Percentiles rank a stretch among this genome's conserved stretches.
Conservation (phyloP, 2,113 vertebrate genomes). For the Crotalus viridis region DNA sequence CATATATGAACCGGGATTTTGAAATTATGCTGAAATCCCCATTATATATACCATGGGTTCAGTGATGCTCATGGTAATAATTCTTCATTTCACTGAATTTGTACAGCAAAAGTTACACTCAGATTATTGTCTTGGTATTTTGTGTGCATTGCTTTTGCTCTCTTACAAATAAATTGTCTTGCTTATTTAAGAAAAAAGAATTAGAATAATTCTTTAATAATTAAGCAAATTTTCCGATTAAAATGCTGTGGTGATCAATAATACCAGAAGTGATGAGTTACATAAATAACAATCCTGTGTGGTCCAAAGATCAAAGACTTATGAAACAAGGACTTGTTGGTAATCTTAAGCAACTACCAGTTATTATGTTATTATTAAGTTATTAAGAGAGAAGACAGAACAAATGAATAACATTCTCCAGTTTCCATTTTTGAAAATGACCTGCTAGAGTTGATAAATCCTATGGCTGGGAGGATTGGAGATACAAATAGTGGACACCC, state of each 20-base stretch:
- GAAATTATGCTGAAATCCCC: neutral
- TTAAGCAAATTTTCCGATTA: neutral
- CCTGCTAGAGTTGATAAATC: neutral
- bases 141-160: neutral
- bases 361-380: neutral
- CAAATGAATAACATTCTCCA: neutral
- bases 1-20: neutral
- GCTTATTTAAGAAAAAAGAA: neutral
- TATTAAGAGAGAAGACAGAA: neutral
- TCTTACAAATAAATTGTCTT: neutral
- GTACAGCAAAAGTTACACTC: neutral
- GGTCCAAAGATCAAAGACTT: slow-evolving; percentile 27
- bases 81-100: neutral
- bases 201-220: neutral
- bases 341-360: neutral
- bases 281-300: slow-evolving; percentile 6
- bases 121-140: neutral
- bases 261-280: neutral
- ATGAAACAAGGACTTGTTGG: neutral
- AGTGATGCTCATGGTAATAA: neutral
- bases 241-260: neutral
- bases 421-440: neutral
- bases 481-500: neutral
- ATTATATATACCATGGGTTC: neutral
- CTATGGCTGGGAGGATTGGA: too few relatives aligned